A percentile compares a stretch with the other conserved stretches of the same genome.
These are phyloP conservation scores for Amblyornis subalaris DNA, from an alignment of 2,113 vertebrate species.

Conservation along the genomic window DNA sequence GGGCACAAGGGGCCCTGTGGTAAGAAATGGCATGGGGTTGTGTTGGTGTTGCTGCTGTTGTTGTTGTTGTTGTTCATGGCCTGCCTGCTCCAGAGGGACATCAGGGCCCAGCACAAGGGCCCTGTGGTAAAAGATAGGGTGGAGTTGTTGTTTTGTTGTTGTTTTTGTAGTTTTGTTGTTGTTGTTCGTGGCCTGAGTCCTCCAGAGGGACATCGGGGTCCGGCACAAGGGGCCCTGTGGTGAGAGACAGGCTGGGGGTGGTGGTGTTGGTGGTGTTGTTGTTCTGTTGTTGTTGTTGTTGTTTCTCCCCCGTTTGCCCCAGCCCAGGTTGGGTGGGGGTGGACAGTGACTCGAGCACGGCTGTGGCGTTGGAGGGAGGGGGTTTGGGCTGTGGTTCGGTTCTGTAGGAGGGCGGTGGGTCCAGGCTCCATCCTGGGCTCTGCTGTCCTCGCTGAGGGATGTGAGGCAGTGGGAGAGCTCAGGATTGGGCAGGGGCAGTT, in stretches of 20 bases:
- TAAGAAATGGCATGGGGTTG: constrained; percentile 66
- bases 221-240: too few species aligned
- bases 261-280: too few species aligned
- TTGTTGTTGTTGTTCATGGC: constrained; percentile 55
- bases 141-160: not conserved
- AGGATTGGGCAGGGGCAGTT: not conserved
- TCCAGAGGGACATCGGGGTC: too few species aligned
- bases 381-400: too few species aligned
- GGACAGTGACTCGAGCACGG: accelerated
- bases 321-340: not conserved
- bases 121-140: constrained; percentile 78
- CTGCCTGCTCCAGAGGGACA: constrained; percentile 80
- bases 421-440: not conserved
- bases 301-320: not conserved
- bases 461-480: not conserved
- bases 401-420: not conserved
- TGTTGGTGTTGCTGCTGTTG: too few species aligned
- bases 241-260: too few species aligned
- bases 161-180: too few species aligned
- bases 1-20: constrained; percentile 83
- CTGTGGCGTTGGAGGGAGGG: accelerated
- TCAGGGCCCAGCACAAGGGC: constrained; percentile 76
- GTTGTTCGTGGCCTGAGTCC: too few species aligned
- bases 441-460: not conserved
- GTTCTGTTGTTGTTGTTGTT: not conserved